Conservation (phyloP, 2,888 invertebrate genomes). For the Drosophila villosipedis region DNA sequence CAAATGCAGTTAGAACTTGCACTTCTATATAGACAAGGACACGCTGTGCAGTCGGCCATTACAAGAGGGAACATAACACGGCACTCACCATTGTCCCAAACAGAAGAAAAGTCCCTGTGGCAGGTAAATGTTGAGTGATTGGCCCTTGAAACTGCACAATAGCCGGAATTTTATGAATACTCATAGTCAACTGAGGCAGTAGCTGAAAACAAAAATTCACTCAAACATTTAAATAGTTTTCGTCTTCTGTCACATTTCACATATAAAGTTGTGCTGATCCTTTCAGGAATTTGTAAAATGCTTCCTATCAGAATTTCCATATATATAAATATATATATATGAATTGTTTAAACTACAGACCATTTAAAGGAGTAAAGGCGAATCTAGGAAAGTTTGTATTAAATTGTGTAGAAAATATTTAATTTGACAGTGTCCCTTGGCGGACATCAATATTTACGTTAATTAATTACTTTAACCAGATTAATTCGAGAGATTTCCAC, state of each 20-base stretch:
- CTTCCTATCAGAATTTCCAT: neutral
- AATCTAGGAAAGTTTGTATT: neutral
- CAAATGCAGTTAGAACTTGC: neutral
- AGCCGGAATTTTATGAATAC: neutral
- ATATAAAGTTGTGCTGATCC: too few species aligned
- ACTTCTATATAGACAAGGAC: neutral
- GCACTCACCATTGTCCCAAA: slow-evolving; percentile 10
- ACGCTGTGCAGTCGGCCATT: slow-evolving; percentile 8
- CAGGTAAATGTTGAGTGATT: slow-evolving; percentile 41
- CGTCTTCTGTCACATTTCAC: too few species aligned
- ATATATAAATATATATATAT: neutral
- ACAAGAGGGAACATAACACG: slow-evolving; percentile 21
- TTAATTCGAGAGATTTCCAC: slow-evolving; percentile 2
- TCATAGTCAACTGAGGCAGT: neutral
- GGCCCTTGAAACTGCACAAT: slow-evolving; percentile 13
- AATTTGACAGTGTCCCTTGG: neutral
- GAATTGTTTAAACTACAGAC: neutral
- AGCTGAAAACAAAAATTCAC: neutral
- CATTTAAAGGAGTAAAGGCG: neutral
- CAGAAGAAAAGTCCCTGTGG: slow-evolving; percentile 15
- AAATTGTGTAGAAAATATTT: neutral
- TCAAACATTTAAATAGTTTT: neutral
- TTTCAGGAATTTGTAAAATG: neutral
- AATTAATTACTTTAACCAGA: neutral
- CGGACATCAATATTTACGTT: neutral